Conservation (phyloP, 2,113 vertebrate species). For the Hemiprocne comata region DNA sequence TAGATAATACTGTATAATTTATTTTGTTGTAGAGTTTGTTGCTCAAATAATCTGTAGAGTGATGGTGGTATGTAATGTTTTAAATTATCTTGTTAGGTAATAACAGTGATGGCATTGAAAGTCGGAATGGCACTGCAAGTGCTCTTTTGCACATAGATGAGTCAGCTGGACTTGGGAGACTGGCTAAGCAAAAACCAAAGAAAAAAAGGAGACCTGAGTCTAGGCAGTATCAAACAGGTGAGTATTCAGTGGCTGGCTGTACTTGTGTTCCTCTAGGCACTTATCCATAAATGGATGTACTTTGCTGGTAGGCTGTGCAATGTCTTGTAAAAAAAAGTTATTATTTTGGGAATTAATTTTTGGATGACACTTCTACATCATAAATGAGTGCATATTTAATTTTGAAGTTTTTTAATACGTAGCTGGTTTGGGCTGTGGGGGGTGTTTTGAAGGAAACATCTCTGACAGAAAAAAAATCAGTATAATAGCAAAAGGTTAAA, state of each 20-base stretch:
- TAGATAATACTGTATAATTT: not conserved
- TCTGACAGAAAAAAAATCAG: not conserved
- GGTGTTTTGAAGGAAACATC: not conserved
- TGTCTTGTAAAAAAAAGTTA: not conserved
- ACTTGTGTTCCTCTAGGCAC: fast-evolving
- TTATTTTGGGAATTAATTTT: not conserved
- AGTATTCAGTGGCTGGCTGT: not conserved
- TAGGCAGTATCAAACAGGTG: conserved; percentile 97
- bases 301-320: not conserved
- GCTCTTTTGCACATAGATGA: conserved; percentile 96
- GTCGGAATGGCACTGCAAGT: conserved; percentile 93
- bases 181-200: conserved; percentile 91
- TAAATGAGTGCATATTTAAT: not conserved
- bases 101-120: conserved; percentile 90
- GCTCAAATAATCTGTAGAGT: not conserved
- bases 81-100: conserved; percentile 77
- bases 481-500: not conserved
- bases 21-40: not conserved
- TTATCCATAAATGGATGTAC: not conserved
- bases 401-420: not conserved
- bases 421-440: not conserved
- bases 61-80: conserved; percentile 57
- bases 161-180: conserved; percentile 87
- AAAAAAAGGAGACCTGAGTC: conserved; percentile 91
- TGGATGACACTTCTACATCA: not conserved